Evolutionary conservation across 2,797 vertebrate species (phyloP), one percentile per base, ranked within the genome.

Genomic region (Gouania willdenowi): DNA sequence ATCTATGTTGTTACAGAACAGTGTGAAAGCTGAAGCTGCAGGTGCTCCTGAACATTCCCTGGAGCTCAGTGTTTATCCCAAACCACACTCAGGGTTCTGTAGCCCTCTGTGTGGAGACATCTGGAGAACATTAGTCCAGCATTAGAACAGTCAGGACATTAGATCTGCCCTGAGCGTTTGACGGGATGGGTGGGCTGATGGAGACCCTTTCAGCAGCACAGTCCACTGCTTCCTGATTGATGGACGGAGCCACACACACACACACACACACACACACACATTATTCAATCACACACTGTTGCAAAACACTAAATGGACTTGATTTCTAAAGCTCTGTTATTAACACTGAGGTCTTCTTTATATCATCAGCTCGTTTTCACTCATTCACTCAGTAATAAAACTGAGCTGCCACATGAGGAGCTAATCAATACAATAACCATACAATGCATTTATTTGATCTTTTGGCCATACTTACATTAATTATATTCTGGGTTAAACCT

Each of bases 151-250:
- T 64, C 41, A 83, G 77, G 86, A 89, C 84, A 89, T 77, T 69
- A 74, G 86, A 89, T 90, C 89, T 81, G 83, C 84, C 79, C 83
- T 59, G 72, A 84, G 83, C 69, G 68, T 67, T 71, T 8, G 52
- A 30, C 89, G 83, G 87, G 77, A 82, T 89, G 89, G 88, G 89
- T 89, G 87, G 89, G 83, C 87, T 58, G 19, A 57, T 66, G 60
- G 48, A 61, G 71, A 62, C 78, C 79, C 75, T 88, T 85, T 89
- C 87, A 88, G 81, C 85, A 83, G 71, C 60, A 52, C 35, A 49
- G 50, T 59, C 68, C 19, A n/a, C 65, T 52, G 60, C 66, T 42
- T 75, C 57, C 66, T 87, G 86, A 89, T 89, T 87, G 85, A 90
- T 87, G 77, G 83, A 65, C 66, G 76, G 78, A 73, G 50, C 61